These are phyloP conservation scores for Zapornia atra DNA, from an alignment of 2,113 vertebrate species.

Conservation along the genomic window DNA sequence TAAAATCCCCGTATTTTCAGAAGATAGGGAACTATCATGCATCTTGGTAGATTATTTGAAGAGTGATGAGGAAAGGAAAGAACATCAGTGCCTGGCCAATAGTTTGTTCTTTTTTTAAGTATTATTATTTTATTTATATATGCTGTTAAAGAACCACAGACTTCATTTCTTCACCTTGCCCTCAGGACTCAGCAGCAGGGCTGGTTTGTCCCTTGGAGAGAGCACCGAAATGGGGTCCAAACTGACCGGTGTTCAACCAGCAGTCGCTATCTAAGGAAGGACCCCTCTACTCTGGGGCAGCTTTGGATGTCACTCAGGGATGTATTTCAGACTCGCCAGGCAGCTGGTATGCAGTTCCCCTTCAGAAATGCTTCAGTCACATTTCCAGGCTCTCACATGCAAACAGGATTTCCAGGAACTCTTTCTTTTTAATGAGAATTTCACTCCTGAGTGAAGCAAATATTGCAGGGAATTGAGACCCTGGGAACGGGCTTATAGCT, in stretches of 20 bases:
- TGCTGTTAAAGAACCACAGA: neutral
- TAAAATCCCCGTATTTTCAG: neutral
- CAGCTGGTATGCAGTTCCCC: neutral
- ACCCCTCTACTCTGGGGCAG: rapidly evolving
- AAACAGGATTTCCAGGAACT: neutral
- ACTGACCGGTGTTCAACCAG: neutral
- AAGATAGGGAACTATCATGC: neutral
- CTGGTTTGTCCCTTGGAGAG: neutral
- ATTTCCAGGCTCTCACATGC: neutral
- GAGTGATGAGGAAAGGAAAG: neutral
- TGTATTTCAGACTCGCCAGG: neutral
- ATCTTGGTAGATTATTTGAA: neutral
- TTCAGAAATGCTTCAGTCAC: neutral
- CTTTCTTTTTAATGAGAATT: neutral
- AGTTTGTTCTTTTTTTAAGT: neutral
- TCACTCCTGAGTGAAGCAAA: neutral
- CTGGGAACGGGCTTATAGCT: neutral
- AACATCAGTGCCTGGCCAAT: neutral
- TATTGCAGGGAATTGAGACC: neutral
- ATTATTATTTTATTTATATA: too few relatives aligned
- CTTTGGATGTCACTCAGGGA: neutral
- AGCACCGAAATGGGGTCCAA: neutral
- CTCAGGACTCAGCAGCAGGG: neutral
- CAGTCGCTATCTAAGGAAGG: neutral
- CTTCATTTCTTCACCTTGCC: neutral